Evolutionary conservation across 1,140 invertebrate genomes (phyloP).

Genomic region (Tetramorium alpestre): DNA sequence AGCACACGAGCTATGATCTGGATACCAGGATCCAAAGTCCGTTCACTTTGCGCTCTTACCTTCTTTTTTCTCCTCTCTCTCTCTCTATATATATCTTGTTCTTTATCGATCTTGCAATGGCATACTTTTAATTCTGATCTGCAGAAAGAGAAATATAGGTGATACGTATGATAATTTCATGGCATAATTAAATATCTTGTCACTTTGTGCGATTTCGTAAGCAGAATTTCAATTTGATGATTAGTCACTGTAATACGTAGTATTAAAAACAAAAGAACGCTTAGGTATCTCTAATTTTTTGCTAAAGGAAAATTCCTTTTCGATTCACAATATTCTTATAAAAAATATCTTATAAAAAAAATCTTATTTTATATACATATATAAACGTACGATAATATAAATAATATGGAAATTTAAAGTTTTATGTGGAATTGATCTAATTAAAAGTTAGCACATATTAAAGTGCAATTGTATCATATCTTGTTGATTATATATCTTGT

Average conservation of each 20-base stretch:
- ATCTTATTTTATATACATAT: not conserved
- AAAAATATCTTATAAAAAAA: not conserved
- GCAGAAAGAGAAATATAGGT: not conserved
- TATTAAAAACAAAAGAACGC: not conserved
- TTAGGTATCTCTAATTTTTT: not conserved
- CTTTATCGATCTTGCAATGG: slow-evolving; percentile 35
- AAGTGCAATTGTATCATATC: not conserved
- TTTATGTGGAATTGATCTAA: not conserved
- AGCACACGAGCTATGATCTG: slow-evolving; percentile 16
- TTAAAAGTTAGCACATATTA: not conserved
- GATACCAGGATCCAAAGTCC: slow-evolving; percentile 5
- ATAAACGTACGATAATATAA: not conserved
- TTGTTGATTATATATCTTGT: not conserved
- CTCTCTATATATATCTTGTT: not conserved
- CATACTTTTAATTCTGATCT: slow-evolving; percentile 27
- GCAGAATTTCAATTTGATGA: not conserved
- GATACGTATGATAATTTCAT: not conserved
- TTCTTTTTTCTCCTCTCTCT: slow-evolving; percentile 1
- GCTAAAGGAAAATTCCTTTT: not conserved
- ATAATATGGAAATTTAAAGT: not conserved
- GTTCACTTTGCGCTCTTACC: slow-evolving; percentile 29
- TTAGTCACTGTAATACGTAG: not conserved
- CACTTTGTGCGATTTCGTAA: not conserved
- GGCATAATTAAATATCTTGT: not conserved
- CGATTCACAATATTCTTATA: not conserved